A percentile compares a stretch with the other conserved stretches of the same genome.
These are phyloP conservation scores for Eucidaris tribuloides DNA, from an alignment of 35 echinoderm and acorn worm genomes.

Conservation along the genomic window DNA sequence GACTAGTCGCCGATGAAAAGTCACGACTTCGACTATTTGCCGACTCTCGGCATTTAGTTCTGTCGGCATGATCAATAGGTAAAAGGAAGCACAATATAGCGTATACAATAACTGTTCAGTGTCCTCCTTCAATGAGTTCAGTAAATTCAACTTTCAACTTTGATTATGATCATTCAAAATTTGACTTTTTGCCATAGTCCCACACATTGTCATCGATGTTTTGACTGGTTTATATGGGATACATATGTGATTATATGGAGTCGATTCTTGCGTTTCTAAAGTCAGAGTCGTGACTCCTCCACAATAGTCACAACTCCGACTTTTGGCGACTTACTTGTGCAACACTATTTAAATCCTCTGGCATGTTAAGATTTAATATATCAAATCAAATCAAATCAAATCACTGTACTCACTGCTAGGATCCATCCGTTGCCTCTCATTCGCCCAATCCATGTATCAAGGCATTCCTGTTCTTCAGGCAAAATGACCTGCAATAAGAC, in stretches of 20 bases:
- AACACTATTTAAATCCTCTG: neutral
- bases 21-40: too few species aligned
- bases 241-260: too few species aligned
- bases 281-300: neutral
- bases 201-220: too few species aligned
- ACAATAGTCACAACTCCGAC: neutral
- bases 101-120: too few species aligned
- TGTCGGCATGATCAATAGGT: too few species aligned
- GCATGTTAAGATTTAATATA: neutral
- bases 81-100: too few species aligned
- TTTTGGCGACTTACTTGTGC: neutral
- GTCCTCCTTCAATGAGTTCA: too few species aligned
- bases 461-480: constrained; percentile 73
- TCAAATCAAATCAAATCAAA: neutral
- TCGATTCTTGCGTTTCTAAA: neutral
- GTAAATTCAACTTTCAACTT: too few species aligned
- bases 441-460: constrained; percentile 58
- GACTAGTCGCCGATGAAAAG: too few species aligned
- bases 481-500: constrained; percentile 63
- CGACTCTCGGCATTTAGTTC: too few species aligned
- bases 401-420: constrained; percentile 57
- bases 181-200: too few species aligned
- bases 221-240: too few species aligned
- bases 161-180: neutral
- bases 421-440: constrained; percentile 71